A percentile compares a stretch with the other conserved stretches of the same genome.
phyloP scores from a whole-genome alignment of 2,888 invertebrate genomes.

The Synergus umbraculus region DNA sequence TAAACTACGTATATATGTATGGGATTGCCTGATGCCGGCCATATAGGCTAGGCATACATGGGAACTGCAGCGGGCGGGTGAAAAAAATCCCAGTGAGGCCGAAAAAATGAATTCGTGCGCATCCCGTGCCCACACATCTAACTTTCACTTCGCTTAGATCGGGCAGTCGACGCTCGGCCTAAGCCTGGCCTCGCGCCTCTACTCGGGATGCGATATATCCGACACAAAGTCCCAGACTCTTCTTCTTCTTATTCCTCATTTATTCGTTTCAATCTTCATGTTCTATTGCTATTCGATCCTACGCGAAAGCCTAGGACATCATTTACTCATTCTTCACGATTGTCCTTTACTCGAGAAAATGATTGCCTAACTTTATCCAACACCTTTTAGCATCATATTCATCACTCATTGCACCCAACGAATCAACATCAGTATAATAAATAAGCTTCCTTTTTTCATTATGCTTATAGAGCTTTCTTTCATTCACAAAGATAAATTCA shows the following conservation, averaged over 20 bases:
- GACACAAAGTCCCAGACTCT: constrained; percentile 56
- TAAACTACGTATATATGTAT: constrained; percentile 53
- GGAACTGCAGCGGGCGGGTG: constrained; percentile 67
- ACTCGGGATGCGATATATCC: constrained; percentile 59
- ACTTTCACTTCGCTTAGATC: constrained; percentile 77
- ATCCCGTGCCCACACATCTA: constrained; percentile 78
- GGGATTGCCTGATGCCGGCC: constrained; percentile 62
- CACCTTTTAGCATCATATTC: background rate
- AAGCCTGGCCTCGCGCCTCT: constrained; percentile 60
- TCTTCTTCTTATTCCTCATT: constrained; percentile 53
- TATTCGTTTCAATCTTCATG: background rate
- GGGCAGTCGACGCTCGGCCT: constrained; percentile 63
- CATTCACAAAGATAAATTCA: too few species aligned
- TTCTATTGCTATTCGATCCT: constrained; percentile 8
- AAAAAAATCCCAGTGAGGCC: constrained; percentile 67
- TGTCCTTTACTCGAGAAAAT: background rate
- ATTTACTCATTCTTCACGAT: background rate
- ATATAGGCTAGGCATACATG: constrained; percentile 75
- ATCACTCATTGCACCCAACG: too few species aligned
- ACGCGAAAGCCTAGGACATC: background rate
- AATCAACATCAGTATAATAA: background rate
- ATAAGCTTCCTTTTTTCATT: background rate
- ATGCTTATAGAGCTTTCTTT: too few species aligned
- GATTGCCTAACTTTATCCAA: background rate
- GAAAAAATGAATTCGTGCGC: constrained; percentile 78